Percentiles rank a stretch among this genome's conserved stretches.
These are phyloP conservation scores for Siderastrea siderea DNA, from an alignment of 92 coral and sea anemone genomes.

Conservation along the genomic window DNA sequence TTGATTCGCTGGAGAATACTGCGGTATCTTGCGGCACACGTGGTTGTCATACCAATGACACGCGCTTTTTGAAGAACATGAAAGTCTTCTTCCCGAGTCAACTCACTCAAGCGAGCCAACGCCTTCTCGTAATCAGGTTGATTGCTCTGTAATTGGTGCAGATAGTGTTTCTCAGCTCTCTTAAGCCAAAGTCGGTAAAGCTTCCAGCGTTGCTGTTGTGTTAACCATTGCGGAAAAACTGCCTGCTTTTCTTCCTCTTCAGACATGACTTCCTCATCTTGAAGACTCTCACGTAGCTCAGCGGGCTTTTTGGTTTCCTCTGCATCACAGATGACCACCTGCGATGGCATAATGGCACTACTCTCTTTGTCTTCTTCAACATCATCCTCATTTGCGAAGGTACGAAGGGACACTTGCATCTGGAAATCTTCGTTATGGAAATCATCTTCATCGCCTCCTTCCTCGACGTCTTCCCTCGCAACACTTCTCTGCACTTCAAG, in stretches of 20 bases:
- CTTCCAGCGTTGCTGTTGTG: slow-evolving; percentile 65
- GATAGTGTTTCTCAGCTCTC: slow-evolving; percentile 61
- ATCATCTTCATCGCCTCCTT: not conserved
- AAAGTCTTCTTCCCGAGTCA: too few species aligned
- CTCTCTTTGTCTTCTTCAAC: slow-evolving; percentile 29
- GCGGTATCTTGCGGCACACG: too few species aligned
- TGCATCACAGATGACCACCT: slow-evolving; percentile 18
- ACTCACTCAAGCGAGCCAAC: not conserved
- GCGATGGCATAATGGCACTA: not conserved
- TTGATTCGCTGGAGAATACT: too few species aligned
- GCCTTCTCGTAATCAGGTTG: slow-evolving; percentile 75
- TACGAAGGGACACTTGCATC: slow-evolving; percentile 29
- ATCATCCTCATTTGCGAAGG: slow-evolving; percentile 47
- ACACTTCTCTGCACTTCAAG: slow-evolving; percentile 21
- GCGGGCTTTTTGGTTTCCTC: slow-evolving; percentile 13
- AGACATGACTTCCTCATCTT: slow-evolving; percentile 14
- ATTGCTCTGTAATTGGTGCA: slow-evolving; percentile 43
- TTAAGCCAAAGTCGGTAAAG: slow-evolving; percentile 88
- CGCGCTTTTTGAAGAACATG: too few species aligned
- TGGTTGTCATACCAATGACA: too few species aligned
- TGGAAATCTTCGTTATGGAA: slow-evolving; percentile 42
- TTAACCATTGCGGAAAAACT: not conserved
- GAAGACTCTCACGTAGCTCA: slow-evolving; percentile 25
- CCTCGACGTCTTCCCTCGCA: not conserved
- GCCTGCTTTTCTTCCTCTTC: slow-evolving; percentile 4